Base-by-base conservation (phyloP, 2,113 vertebrate species). In the Limanda limanda region DNA sequence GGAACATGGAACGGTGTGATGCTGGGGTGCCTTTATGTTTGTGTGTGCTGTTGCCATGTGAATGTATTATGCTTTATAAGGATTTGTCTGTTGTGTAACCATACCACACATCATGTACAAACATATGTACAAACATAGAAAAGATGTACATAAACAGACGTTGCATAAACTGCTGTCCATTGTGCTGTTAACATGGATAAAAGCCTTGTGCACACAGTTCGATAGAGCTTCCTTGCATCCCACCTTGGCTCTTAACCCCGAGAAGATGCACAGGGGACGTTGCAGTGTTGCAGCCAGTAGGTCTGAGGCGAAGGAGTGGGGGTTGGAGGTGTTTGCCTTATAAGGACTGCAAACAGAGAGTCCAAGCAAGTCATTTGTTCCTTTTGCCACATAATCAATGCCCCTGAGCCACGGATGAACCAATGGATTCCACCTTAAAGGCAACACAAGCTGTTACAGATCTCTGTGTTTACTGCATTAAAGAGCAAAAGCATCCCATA, bases 331-430 rank as follows among this genome's bases (percentile, higher is more conserved):
- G 84, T 91, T 90, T 91, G 76, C 63, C 69, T 82, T 71, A 68
- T 90, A 76, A 82, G 31, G 80, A 79, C 78, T 42, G 25, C 68
- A 84, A 78, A 77, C 64, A 77, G 81, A 66, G 82, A 82, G 48
- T 79, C 59, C 35, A 51, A 79, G 20, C 54, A 76, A 88, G 90
- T 85, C 70, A 91, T 94, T 94, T 94, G 86, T 93, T 91, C 86
- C 75, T 83, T 89, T 85, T 87, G 80, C 88, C 89, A 92, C 74
- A 78, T 88, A 93, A 93, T 93, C 92, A 91, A 94, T 93, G 82
- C 35, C 80, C 78, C 81, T 63, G 76, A 91, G 84, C 82, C 73
- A 71, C 66, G 84, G 78, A 92, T 86, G 89, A 91, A 89, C 75
- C 82, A 78, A 76, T 56, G 62, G 64, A 64, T 64, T 66, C 62